Evolutionary conservation across 2,888 invertebrate genomes (phyloP).

Genomic region (Rhaphigaster nebulosa): DNA sequence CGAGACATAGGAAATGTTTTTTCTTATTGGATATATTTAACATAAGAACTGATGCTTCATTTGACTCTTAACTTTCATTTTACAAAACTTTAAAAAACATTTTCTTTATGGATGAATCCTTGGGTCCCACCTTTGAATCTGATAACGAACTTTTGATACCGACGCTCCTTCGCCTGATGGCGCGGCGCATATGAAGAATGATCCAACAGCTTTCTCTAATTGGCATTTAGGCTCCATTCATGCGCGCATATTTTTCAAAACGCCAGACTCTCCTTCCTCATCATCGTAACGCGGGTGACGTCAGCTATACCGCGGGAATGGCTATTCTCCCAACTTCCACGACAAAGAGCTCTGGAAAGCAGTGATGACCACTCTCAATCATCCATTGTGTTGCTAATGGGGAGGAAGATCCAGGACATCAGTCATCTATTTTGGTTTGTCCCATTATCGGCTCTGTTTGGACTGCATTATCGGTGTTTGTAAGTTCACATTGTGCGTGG

Average conservation of each 20-base stretch:
- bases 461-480: background rate
- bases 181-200: background rate
- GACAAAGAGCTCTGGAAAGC: constrained; percentile 9
- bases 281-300: background rate
- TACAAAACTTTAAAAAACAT: background rate
- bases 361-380: constrained; percentile 10
- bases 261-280: constrained; percentile 5
- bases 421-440: background rate
- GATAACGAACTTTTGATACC: background rate
- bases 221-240: constrained; percentile 15
- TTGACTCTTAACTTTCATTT: background rate
- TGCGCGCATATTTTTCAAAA: constrained; percentile 11
- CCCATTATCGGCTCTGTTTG: background rate
- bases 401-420: background rate
- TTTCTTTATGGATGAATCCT: background rate
- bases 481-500: background rate
- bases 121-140: background rate
- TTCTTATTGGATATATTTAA: too few relatives aligned
- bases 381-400: background rate
- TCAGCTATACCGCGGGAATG: background rate
- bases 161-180: background rate
- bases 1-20: too few relatives aligned
- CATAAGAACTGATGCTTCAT: background rate
- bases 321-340: background rate
- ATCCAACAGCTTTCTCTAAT: constrained; percentile 29